Base-by-base conservation (phyloP, 1,140 invertebrate genomes). In the Drosophila ohnishii region DNA sequence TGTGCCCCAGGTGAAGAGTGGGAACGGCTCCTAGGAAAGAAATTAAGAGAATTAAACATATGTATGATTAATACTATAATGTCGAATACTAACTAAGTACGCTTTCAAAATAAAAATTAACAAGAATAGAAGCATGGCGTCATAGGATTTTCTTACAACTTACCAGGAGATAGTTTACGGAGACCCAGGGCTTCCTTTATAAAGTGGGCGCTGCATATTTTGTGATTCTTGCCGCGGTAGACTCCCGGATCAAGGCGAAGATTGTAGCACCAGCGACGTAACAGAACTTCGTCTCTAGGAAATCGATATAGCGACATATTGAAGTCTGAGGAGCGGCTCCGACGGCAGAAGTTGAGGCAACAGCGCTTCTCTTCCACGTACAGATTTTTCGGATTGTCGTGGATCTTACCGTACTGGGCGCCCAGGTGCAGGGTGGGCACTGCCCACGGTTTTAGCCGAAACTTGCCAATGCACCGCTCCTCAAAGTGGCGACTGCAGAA, bases 251-350 rank as follows among this genome's bases (percentile, higher is more conserved):
- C 90, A 3, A 91, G 71, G 1, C 90, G 70, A 1, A 91, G 61
- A 67, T 91, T 91, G 45, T 90, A 91, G 67, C 90, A 91, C 90
- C 90, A 91, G n/a, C 90, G 86, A 13, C 81, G 73, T 4, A 91
- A 40, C 3, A 91, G 51, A 1, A 82, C 78, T 53, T 91, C 90
- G 60, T 91, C 87, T 8, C 90, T 55, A 4, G 90, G 90, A 35
- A 91, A 91, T 16, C 90, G 78, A 78, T 91, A 91, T 4, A 91
- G 64, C 7, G 90, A 91, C 66, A 91, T 79, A 57, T 91, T 91
- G 30, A 90, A 90, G 58, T 91, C 90, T 3, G 90, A 90, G 9
- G 90, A 91, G 9, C 90, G 83, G 32, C 85, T 90, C 11, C 90
- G 78, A 9, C 85, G 83, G 40, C 90, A 91, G 32, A 88, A 87